These are phyloP conservation scores for Acrocephalus arundinaceus DNA, from an alignment of 2,113 vertebrate species.

Conservation along the genomic window DNA sequence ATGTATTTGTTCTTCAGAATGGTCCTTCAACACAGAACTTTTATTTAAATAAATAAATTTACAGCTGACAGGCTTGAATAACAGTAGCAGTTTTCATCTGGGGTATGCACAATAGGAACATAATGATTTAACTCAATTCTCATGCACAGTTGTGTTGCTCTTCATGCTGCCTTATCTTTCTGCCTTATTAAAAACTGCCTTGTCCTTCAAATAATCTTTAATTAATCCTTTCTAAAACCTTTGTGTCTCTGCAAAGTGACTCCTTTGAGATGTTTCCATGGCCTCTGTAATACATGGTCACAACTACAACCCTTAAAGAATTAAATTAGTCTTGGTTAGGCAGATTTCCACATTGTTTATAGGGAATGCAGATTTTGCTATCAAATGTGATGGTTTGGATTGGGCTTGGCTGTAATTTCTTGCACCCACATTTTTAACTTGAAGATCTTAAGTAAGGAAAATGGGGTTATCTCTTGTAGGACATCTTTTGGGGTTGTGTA, in stretches of 20 bases:
- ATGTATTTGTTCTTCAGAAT: background rate
- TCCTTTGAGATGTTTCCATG: background rate
- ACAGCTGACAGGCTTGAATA: background rate
- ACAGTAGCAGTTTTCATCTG: background rate
- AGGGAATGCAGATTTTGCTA: background rate
- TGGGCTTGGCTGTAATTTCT: background rate
- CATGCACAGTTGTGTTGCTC: background rate
- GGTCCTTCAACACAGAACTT: background rate
- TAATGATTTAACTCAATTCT: background rate
- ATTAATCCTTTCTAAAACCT: background rate
- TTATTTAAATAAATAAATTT: background rate
- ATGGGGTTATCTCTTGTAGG: background rate
- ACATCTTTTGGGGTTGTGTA: background rate
- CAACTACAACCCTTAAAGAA: background rate
- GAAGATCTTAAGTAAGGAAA: background rate
- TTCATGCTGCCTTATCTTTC: background rate
- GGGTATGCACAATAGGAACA: background rate
- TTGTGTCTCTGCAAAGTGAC: background rate
- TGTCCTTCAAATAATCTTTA: background rate
- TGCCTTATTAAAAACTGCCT: background rate
- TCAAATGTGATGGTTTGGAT: background rate
- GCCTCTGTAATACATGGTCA: background rate
- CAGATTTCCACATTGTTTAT: background rate
- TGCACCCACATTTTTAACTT: background rate
- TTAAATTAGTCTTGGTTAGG: background rate